Evolutionary conservation across 2,113 vertebrate genomes (phyloP), one percentile per base, ranked within the genome.

Genomic region (Pipa parva): DNA sequence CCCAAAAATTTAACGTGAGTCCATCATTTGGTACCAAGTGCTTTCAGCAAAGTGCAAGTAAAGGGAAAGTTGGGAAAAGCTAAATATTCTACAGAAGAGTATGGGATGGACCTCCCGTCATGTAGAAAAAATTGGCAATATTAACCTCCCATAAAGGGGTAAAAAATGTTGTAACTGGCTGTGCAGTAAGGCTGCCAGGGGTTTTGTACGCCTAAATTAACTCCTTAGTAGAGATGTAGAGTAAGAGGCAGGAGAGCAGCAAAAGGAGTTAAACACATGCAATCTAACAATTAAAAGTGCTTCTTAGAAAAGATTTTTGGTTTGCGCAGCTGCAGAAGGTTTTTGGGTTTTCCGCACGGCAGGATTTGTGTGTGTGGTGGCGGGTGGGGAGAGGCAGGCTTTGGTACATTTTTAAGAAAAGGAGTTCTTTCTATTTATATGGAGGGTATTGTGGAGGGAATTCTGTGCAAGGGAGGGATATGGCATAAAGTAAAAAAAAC

Each of bases 21-120:
- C 46, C 31, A 68, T 68, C 55, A 68, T 59, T n/a, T 68, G 64
- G 56, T 59, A 68, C 59, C 55, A 68, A 68, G 64, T 68, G 64
- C 64, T 59, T 59, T 59, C 22, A 51, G 56, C 64, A 60, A 68
- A 68, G 65, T 68, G 65, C 65, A 68, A 68, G 51, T 59, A 59
- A 46, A 56, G 52, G 52, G 27, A 12, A 67, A 37, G n/a, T 36
- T 37, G 29, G 46, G 52, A 13, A 8, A 26, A 48, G 56, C 45
- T 39, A 31, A 50, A 50, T 27, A 59, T 56, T 59, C 56, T 50
- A 59, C 45, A 68, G 13, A 17, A 50, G 51, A 59, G 39, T 9
- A 22, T 48, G 29, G 64, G 54, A 22, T 45, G 12, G 28, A 29
- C 45, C 64, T 45, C 56, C 55, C 64, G 33, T 49, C 39, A 57